These are phyloP conservation scores for Apogon talboti DNA, from an alignment of 2,797 vertebrate species.

Conservation along the genomic window DNA sequence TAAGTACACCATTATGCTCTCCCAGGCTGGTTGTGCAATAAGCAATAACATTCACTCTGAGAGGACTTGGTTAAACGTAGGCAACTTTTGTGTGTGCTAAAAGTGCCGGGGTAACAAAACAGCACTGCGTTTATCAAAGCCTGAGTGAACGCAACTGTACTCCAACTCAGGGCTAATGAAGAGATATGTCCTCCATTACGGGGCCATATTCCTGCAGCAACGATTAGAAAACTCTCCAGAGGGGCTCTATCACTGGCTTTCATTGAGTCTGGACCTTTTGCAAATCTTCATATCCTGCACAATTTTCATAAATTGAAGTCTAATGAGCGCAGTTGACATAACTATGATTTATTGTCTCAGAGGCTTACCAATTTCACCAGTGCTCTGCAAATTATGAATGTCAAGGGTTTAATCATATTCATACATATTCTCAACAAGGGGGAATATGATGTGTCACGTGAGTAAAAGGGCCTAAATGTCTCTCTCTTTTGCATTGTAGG, in stretches of 20 bases:
- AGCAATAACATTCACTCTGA: slow-evolving; percentile 71
- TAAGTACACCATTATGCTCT: slow-evolving; percentile 72
- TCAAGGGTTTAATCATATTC: slow-evolving; percentile 82
- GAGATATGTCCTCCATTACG: slow-evolving; percentile 85
- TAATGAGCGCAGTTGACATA: slow-evolving; percentile 84
- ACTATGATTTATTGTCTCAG: slow-evolving; percentile 82
- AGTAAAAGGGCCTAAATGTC: slow-evolving; percentile 66
- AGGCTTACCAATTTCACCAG: slow-evolving; percentile 78
- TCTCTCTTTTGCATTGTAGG: slow-evolving; percentile 63
- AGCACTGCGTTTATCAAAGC: slow-evolving; percentile 76
- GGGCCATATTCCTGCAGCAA: slow-evolving; percentile 78
- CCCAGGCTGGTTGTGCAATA: slow-evolving; percentile 67
- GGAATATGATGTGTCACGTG: slow-evolving; percentile 67
- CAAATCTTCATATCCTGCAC: slow-evolving; percentile 83
- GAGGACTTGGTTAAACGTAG: slow-evolving; percentile 71
- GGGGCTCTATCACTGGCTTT: slow-evolving; percentile 77
- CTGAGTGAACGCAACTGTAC: slow-evolving; percentile 77
- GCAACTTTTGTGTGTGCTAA: slow-evolving; percentile 76
- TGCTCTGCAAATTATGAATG: slow-evolving; percentile 78
- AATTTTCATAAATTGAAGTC: slow-evolving; percentile 84
- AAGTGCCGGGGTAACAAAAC: slow-evolving; percentile 73
- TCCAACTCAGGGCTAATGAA: slow-evolving; percentile 81
- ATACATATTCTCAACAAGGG: slow-evolving; percentile 70
- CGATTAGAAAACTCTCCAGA: slow-evolving; percentile 82
- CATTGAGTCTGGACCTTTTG: slow-evolving; percentile 81